Evolutionary conservation across 2,888 invertebrate species (phyloP), one percentile per base, ranked within the genome.

Genomic region (Epiblema foenella): DNA sequence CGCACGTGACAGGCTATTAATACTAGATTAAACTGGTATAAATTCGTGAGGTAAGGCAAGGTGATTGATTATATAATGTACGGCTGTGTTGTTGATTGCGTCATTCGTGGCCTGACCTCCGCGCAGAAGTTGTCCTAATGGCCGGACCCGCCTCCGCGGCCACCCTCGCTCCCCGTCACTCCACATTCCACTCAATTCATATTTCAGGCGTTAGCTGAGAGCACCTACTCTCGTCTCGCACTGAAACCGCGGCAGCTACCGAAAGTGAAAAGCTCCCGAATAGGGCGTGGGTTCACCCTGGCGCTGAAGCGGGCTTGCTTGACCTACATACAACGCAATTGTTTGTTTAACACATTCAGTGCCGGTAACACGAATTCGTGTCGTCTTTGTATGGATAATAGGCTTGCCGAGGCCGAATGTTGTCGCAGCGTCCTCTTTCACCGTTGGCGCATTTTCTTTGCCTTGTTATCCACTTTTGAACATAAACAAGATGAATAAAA

Each of bases 51-150:
- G 56, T 65, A 68, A 33, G 73, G n/a, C 12, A 24, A 46, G 42
- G 68, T 73, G 73, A 73, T 77, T 73, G 73, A 73, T 77, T 77
- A 75, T 75, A 75, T 73, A 75, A 74, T 54, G 18, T 18, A 54
- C 49, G 29, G 60, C 42, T 71, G 54, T 66, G 65, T 66, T 42
- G 37, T 56, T 33, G 60, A 58, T 75, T 75, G 77, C 78, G 77
- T 79, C 79, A 78, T 66, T 74, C 73, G 75, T 75, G 75, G 76
- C 76, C 76, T 79, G 80, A 80, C 80, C 79, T 80, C 76, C 76
- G 76, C 74, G 69, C 68, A 57, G 52, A 68, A 74, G 75, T n/a
- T n/a, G n/a, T 76, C 75, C 75, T 75, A 75, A 73, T 69, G 69
- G 77, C 67, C 75, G 68, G 65, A 64, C 71, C 59, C 72, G 68